These are phyloP conservation scores for Drosophila heteroneura DNA, from an alignment of 2,888 invertebrate species.

Conservation along the genomic window DNA sequence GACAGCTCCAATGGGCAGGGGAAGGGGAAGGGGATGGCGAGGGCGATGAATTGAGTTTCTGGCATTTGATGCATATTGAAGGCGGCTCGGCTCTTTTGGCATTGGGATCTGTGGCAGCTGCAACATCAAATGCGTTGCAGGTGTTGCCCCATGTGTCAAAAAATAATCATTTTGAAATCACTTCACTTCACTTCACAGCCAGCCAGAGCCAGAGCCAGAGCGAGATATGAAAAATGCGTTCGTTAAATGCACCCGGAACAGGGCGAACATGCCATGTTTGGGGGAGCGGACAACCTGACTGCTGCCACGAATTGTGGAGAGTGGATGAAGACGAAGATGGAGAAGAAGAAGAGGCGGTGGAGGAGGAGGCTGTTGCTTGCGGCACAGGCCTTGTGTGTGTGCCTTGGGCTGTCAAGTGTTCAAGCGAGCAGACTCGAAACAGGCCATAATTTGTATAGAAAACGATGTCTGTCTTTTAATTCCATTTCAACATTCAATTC, in stretches of 20 bases:
- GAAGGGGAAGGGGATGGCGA: neutral
- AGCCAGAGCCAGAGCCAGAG: conserved; percentile 2
- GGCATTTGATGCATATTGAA: conserved; percentile 54
- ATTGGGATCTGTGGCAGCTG: conserved; percentile 65
- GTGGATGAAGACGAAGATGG: neutral
- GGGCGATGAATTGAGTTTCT: neutral
- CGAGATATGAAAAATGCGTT: conserved; percentile 71
- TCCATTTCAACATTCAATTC: conserved; percentile 69
- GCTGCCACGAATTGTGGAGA: neutral
- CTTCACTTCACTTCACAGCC: conserved; percentile 44
- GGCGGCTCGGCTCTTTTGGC: conserved; percentile 41
- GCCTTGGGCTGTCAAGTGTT: conserved; percentile 35
- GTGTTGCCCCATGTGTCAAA: conserved; percentile 80
- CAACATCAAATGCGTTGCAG: conserved; percentile 70
- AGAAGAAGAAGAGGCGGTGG: neutral
- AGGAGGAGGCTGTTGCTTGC: neutral
- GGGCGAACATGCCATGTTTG: conserved; percentile 23
- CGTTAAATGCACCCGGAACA: conserved; percentile 56
- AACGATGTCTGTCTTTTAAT: conserved; percentile 60
- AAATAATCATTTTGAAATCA: conserved; percentile 80
- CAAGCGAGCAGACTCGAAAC: conserved; percentile 34
- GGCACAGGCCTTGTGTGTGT: conserved; percentile 3
- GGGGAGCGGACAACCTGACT: conserved; percentile 5
- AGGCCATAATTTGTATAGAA: conserved; percentile 57
- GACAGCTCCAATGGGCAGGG: conserved; percentile 7